Conservation (phyloP, 1,140 invertebrate genomes). For the Drosophila persimilis region DNA sequence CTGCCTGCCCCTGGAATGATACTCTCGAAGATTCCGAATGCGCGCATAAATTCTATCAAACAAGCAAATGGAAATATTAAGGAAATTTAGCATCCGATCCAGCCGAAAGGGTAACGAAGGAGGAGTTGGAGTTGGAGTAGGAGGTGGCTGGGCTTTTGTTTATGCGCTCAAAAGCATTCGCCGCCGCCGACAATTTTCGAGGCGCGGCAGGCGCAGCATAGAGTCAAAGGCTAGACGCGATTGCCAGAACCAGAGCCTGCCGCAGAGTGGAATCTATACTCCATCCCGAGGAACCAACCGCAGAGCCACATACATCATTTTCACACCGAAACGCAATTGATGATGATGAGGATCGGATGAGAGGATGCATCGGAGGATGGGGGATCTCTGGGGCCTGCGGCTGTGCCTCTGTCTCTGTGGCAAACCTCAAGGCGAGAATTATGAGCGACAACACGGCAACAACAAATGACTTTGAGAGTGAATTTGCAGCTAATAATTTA, state of each 20-base stretch:
- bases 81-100: conserved; percentile 59
- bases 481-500: conserved; percentile 82
- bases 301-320: conserved; percentile 78
- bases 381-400: conserved; percentile 21
- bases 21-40: conserved; percentile 31
- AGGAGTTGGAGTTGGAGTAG: background rate
- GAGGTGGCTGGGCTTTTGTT: conserved; percentile 11
- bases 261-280: too few species aligned
- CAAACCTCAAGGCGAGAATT: conserved; percentile 78
- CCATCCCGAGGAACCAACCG: conserved; percentile 55
- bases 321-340: conserved; percentile 76
- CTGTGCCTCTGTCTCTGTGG: conserved; percentile 7
- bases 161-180: conserved; percentile 62
- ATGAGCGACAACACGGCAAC: conserved; percentile 67
- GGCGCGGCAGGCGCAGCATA: conserved; percentile 32
- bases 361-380: too few species aligned
- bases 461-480: conserved; percentile 71
- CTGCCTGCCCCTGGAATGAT: conserved; percentile 27
- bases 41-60: conserved; percentile 72
- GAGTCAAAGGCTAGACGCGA: conserved; percentile 32
- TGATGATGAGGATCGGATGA: conserved; percentile 47
- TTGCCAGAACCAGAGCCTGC: conserved; percentile 12
- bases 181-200: conserved; percentile 60
- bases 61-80: conserved; percentile 76
- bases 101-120: background rate